Evolutionary conservation across 2,888 invertebrate species (phyloP).

Genomic region (Patella pellucida): DNA sequence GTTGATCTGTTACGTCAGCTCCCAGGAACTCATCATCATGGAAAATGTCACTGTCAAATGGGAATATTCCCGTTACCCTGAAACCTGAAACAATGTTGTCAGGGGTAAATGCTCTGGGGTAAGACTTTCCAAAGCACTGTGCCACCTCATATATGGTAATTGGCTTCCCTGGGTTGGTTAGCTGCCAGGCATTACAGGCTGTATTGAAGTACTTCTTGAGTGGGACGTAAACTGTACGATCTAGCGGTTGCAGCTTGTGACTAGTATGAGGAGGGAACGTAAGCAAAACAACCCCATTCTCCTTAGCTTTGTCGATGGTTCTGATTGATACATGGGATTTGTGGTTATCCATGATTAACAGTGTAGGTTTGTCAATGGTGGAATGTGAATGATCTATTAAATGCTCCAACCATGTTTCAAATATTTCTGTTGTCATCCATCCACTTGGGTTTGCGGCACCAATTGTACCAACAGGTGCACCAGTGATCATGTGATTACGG

Average conservation of each 20-base stretch:
- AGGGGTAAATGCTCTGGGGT: not conserved
- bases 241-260: constrained; percentile 71
- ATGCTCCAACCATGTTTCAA: constrained; percentile 53
- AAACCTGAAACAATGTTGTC: no score
- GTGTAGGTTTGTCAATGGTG: constrained; percentile 43
- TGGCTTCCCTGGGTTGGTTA: not conserved
- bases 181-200: not conserved
- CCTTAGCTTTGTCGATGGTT: constrained; percentile 57
- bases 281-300: constrained; percentile 67
- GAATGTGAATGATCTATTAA: constrained; percentile 52
- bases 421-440: constrained; percentile 59
- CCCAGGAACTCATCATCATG: not conserved
- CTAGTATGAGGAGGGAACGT: constrained; percentile 70
- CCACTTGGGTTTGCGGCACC: constrained; percentile 34
- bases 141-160: not conserved
- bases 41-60: not conserved
- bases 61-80: not conserved
- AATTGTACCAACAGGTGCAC: constrained; percentile 17
- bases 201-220: not conserved
- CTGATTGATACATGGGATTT: constrained; percentile 50
- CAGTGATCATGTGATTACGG: constrained; percentile 5
- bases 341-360: constrained; percentile 61
- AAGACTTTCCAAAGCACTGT: not conserved
- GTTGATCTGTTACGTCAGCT: not conserved
- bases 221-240: constrained; percentile 42